Percentiles rank a stretch among this genome's conserved stretches.
Conservation (phyloP, 2,888 invertebrate species). For the Andrena hattorfiana region DNA sequence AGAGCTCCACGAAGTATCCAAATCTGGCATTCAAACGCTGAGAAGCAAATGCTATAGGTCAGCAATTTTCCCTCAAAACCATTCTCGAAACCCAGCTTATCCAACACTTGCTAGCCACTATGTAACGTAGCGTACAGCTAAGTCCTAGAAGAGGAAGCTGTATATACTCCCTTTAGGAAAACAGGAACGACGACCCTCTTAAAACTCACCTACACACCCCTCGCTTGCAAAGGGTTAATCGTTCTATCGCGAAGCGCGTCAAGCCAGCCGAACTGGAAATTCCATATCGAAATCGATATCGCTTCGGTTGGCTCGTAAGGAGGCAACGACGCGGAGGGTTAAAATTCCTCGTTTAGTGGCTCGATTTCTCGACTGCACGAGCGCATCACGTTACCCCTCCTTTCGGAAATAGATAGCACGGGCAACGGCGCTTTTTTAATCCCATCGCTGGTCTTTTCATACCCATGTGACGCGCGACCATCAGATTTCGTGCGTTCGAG, state of each 20-base stretch:
- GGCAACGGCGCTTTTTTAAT: background rate
- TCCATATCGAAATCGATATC: constrained; percentile 26
- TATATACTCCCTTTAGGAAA: background rate
- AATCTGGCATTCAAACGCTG: too few species aligned
- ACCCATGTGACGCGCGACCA: constrained; percentile 10
- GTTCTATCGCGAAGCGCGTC: constrained; percentile 10
- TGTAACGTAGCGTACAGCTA: constrained; percentile 17
- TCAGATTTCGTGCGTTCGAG: constrained; percentile 28
- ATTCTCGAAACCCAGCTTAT: background rate
- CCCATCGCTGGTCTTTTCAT: constrained; percentile 2
- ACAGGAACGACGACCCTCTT: constrained; percentile 9
- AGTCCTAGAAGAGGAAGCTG: background rate
- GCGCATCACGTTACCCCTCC: constrained; percentile 6
- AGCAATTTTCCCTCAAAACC: background rate
- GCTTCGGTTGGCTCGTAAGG: background rate
- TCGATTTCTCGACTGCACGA: constrained; percentile 8
- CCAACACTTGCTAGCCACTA: background rate
- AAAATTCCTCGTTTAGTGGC: constrained; percentile 9
- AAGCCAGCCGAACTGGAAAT: background rate
- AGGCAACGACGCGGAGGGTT: constrained; percentile 18
- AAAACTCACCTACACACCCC: constrained; percentile 7
- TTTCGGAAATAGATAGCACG: constrained; percentile 12
- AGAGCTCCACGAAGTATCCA: too few species aligned
- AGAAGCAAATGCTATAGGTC: too few species aligned
- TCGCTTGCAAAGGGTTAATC: constrained; percentile 21